Percentiles rank a stretch among this genome's conserved stretches.
Conservation (phyloP, 2,113 vertebrate species). For the Bos taurus region DNA sequence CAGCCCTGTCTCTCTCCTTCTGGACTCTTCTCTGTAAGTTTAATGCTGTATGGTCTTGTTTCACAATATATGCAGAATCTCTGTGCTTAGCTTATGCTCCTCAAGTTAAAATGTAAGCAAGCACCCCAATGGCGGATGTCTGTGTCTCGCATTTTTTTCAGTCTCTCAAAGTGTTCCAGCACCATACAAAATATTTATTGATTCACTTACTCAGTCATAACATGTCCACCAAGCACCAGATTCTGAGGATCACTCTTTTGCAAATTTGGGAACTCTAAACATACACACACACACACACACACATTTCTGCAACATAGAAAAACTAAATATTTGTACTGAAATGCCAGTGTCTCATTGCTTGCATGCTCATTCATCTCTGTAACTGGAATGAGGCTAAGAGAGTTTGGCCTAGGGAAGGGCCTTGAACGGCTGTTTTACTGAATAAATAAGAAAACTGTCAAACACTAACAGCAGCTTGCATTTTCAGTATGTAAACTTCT, state of each 20-base stretch:
- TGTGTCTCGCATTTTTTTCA: background rate
- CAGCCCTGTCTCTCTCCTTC: background rate
- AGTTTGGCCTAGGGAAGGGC: constrained; percentile 8
- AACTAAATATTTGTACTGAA: background rate
- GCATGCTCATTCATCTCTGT: background rate
- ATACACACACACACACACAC: background rate
- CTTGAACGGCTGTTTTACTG: constrained; percentile 36
- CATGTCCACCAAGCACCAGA: background rate
- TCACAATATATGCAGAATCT: background rate
- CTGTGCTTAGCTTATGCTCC: background rate
- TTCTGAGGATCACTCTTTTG: background rate
- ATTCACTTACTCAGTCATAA: background rate
- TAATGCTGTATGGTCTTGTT: background rate
- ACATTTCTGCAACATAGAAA: background rate
- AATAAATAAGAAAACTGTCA: constrained; percentile 35
- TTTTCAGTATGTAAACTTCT: constrained; percentile 15
- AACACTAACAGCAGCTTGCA: background rate
- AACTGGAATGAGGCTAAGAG: background rate
- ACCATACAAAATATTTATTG: background rate
- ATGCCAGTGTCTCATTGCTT: background rate
- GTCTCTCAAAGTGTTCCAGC: background rate
- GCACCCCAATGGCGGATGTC: background rate
- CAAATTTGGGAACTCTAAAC: background rate
- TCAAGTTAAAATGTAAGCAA: background rate
- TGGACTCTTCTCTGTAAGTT: background rate